Conservation (phyloP, 37 sponge, comb jelly and placozoan species). For the Aplysina aerophoba region DNA sequence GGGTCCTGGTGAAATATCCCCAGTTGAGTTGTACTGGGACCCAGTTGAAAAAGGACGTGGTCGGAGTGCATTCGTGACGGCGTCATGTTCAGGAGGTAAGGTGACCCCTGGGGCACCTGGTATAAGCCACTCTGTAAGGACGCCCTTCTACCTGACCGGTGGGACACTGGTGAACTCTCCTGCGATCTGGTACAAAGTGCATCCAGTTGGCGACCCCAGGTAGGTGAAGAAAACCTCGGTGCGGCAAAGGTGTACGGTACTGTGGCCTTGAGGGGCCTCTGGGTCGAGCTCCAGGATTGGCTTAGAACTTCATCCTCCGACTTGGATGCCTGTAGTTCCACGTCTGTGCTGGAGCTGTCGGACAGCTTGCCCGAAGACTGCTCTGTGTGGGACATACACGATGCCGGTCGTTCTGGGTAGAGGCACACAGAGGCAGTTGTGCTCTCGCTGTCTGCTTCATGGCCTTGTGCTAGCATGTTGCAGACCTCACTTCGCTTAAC, state of each 20-base stretch:
- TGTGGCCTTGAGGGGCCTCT: background rate
- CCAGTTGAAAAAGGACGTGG: conserved; percentile 30
- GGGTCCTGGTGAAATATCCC: conserved; percentile 2
- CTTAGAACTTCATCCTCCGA: conserved; percentile 10
- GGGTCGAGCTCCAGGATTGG: background rate
- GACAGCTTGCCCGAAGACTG: background rate
- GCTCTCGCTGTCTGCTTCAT: background rate
- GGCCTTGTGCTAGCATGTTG: background rate
- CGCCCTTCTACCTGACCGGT: background rate
- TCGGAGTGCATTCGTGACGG: background rate
- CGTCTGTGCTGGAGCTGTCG: conserved; percentile 26
- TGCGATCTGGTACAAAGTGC: background rate
- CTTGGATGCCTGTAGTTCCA: background rate
- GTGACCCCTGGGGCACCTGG: conserved; percentile 16
- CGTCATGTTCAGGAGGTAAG: conserved; percentile 17
- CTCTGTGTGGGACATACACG: too few species aligned
- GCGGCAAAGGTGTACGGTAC: background rate
- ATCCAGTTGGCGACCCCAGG: too few species aligned
- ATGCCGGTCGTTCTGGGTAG: background rate
- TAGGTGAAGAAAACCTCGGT: background rate
- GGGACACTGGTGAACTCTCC: background rate
- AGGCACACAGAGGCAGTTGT: background rate
- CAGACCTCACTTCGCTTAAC: background rate
- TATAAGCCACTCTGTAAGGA: conserved; percentile 17
- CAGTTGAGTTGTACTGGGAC: background rate